phyloP scores from a whole-genome alignment of 2,113 vertebrate species.

The Hemichromis elongatus region DNA sequence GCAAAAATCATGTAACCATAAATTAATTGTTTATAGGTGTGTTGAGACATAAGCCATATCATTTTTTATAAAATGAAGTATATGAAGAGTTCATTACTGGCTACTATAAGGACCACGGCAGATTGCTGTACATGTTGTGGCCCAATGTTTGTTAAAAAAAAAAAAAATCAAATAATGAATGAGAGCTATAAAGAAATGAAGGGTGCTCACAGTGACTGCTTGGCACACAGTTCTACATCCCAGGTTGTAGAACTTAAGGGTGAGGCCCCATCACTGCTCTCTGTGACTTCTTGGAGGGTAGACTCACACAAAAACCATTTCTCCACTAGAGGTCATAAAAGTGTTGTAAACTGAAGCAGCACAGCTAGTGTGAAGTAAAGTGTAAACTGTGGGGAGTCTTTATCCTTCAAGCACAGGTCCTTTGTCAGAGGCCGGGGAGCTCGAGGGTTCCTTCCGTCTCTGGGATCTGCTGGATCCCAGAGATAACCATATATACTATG shows the following conservation, averaged over 20 bases:
- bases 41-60: accelerated
- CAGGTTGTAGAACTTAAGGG: not conserved
- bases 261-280: accelerated
- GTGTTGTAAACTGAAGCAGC: not conserved
- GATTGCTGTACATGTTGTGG: too few species aligned
- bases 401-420: not conserved
- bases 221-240: too few species aligned
- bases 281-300: not conserved
- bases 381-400: accelerated
- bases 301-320: not conserved
- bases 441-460: accelerated
- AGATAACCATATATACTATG: not conserved
- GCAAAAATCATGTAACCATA: accelerated
- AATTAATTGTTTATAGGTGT: accelerated
- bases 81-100: too few species aligned
- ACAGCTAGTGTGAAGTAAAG: accelerated
- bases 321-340: constrained; percentile 34
- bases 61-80: not conserved
- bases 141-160: too few species aligned
- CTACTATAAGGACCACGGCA: too few species aligned
- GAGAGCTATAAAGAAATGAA: too few species aligned
- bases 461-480: not conserved
- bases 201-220: too few species aligned
- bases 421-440: not conserved
- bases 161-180: too few species aligned